A percentile compares a stretch with the other conserved stretches of the same genome.
phyloP scores from a whole-genome alignment of 2,888 invertebrate genomes.

The Limnephilus marmoratus region DNA sequence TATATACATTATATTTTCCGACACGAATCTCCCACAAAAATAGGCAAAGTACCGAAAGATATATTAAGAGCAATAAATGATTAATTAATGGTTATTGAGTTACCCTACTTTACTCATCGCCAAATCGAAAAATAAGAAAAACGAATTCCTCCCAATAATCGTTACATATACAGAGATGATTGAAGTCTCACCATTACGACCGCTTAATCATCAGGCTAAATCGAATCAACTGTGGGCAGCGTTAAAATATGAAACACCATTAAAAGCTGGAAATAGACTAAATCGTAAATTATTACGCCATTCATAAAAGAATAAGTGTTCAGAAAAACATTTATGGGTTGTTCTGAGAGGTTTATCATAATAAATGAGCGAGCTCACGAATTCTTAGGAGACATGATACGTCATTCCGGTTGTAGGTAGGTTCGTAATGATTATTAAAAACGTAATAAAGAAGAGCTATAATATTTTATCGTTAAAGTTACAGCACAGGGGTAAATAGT shows the following conservation, averaged over 20 bases:
- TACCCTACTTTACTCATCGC: neutral
- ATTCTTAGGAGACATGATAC: slow-evolving; percentile 7
- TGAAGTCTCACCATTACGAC: neutral
- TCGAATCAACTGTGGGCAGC: neutral
- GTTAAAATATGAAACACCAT: neutral
- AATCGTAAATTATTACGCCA: slow-evolving; percentile 2
- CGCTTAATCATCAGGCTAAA: neutral
- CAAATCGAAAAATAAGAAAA: neutral
- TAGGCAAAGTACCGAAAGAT: neutral
- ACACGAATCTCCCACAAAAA: neutral
- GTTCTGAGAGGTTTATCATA: slow-evolving; percentile 20
- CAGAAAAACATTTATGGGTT: neutral
- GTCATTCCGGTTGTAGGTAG: neutral
- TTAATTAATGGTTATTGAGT: neutral
- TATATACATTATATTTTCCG: neutral
- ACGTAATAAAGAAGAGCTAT: slow-evolving; percentile 8
- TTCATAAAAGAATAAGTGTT: slow-evolving; percentile 12
- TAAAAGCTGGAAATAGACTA: neutral
- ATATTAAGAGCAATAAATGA: neutral
- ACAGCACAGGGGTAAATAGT: neutral
- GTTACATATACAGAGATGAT: neutral
- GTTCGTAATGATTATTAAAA: slow-evolving; percentile 26
- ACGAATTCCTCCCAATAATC: neutral
- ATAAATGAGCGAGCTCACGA: slow-evolving; percentile 9
- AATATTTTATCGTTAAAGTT: slow-evolving; percentile 21